A percentile compares a stretch with the other conserved stretches of the same genome.
phyloP scores from a whole-genome alignment of 2,113 vertebrate species.

The Leptobrachium leishanense region DNA sequence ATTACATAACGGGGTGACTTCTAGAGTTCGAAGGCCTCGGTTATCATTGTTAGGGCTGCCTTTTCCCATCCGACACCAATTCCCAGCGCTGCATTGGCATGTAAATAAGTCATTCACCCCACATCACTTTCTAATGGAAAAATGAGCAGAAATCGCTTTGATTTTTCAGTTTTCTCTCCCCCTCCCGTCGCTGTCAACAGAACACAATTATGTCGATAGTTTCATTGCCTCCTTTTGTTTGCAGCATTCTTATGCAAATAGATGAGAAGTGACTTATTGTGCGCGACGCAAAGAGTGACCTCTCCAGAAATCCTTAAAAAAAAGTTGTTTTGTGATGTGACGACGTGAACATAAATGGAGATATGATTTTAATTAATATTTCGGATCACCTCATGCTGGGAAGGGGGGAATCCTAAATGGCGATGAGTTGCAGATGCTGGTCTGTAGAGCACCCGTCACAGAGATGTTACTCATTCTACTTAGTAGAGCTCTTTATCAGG shows the following conservation, averaged over 20 bases:
- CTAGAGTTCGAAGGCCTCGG: conserved; percentile 59
- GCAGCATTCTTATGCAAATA: conserved; percentile 77
- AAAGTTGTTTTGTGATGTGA: background rate
- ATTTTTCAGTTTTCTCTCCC: conserved; percentile 73
- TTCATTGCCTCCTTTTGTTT: conserved; percentile 71
- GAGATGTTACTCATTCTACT: no score
- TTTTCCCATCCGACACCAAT: conserved; percentile 81
- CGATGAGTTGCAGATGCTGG: no score
- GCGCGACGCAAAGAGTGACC: conserved; percentile 23
- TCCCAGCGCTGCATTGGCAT: conserved; percentile 79
- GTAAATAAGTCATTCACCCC: conserved; percentile 92
- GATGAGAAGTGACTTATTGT: conserved; percentile 78
- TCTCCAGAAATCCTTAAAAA: background rate
- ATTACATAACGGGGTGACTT: conserved; percentile 78
- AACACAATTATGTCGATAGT: conserved; percentile 86
- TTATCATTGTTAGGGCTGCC: conserved; percentile 71
- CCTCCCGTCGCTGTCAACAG: conserved; percentile 31
- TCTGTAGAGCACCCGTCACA: no score
- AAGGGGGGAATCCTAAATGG: no score
- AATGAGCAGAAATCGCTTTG: conserved; percentile 88
- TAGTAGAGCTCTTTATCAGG: no score
- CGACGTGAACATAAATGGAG: background rate
- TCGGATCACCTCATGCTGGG: background rate
- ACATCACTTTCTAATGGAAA: conserved; percentile 80
- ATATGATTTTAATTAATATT: background rate